Base-by-base conservation (phyloP, 2,797 vertebrate species). In the Muscicapa comitata region DNA sequence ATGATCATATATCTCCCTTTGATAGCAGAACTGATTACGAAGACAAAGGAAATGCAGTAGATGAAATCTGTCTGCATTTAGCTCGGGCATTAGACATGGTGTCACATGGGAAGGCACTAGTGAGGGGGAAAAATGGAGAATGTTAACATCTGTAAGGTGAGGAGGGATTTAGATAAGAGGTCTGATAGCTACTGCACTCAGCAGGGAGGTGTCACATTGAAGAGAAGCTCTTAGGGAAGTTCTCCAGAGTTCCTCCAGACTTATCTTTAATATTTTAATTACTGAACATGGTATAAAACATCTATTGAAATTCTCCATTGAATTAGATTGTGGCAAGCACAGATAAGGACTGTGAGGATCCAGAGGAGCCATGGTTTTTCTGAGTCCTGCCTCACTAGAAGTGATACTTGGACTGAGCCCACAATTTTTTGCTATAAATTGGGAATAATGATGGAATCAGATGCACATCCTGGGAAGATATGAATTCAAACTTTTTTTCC, bases 41-140 rank as follows among this genome's bases (percentile, higher is more conserved):
- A 88, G 79, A 93, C 82, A 88, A 96, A 94, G 51, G 35, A 80
- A 84, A 94, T 20, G 31, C 35, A 40, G 65, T 51, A 90, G 91
- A 86, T 93, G 14, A 61, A 80, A 94, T 95, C 87, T 86, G 13
- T 86, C 61, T 91, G 78, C 68, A 88, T 83, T 92, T 83, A 89
- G 57, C 35, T 37, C 17, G 25, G 48, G 13, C 38, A 83, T 93
- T 90, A 91, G 75, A 72, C 54, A 74, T 7, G 31, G 85, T 86
- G 47, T 18, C 87, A 70, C 20, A 8, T 6, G 43, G 86, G 70
- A 76, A 87, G 65, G 70, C n/a, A 67, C 8, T 14, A 68, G 29
- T 28, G 50, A 88, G 70, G 65, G 7, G 75, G 70, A 62, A 88
- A 92, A 96, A 84, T 19, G 17, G 40, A 81, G 29, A 86, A 86